Conservation (phyloP, 2,888 invertebrate genomes). For the Argyresthia albistria region DNA sequence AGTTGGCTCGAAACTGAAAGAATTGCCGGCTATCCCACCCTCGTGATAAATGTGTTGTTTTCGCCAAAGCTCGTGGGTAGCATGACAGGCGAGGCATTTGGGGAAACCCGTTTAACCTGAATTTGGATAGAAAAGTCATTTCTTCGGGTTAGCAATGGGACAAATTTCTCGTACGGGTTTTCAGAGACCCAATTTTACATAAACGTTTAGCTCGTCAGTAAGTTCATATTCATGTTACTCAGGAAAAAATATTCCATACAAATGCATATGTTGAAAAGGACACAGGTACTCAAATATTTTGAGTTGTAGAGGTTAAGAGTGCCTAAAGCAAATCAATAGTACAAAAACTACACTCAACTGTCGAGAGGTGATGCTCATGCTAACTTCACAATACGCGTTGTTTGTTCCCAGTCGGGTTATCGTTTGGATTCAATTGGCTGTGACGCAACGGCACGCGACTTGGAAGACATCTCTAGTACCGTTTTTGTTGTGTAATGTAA, state of each 20-base stretch:
- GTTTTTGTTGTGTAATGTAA: not conserved
- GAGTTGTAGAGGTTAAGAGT: too few species aligned
- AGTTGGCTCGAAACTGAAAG: constrained; percentile 35
- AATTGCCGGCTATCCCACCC: constrained; percentile 41
- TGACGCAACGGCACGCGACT: constrained; percentile 3
- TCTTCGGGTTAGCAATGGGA: too few species aligned
- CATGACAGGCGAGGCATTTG: not conserved
- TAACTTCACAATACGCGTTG: constrained; percentile 19
- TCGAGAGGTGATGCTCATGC: too few species aligned
- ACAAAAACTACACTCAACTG: too few species aligned
- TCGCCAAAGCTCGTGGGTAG: constrained; percentile 25
- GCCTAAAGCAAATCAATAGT: too few species aligned
- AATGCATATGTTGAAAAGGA: too few species aligned
- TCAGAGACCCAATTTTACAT: too few species aligned
- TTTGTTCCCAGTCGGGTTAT: constrained; percentile 31
- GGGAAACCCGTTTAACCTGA: not conserved
- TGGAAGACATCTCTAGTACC: not conserved
- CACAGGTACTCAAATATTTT: too few species aligned
- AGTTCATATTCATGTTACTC: too few species aligned
- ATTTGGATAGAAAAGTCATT: constrained; percentile 16
- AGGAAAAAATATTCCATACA: too few species aligned
- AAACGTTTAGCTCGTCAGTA: too few species aligned
- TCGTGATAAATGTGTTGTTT: constrained; percentile 70
- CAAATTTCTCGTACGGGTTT: too few species aligned
- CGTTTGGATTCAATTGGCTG: constrained; percentile 11